These are phyloP conservation scores for Mus spicilegus DNA, from an alignment of 2,113 vertebrate genomes.

Conservation along the genomic window DNA sequence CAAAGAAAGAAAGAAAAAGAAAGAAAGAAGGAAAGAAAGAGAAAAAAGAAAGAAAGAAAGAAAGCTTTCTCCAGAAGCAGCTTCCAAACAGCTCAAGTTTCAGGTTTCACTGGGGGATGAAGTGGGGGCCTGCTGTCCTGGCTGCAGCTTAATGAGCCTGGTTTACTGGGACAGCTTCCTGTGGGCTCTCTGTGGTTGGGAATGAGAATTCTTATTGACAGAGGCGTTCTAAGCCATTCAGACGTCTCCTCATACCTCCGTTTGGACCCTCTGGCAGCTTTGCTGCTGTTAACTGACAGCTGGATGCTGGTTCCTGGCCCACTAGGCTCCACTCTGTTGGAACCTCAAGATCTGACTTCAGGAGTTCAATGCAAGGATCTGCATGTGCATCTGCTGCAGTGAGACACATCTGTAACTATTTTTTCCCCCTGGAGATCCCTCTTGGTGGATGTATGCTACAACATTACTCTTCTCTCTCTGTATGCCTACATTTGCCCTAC, in stretches of 20 bases:
- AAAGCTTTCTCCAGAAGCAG: background rate
- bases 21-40: too few relatives aligned
- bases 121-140: background rate
- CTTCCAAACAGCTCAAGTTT: conserved; percentile 46
- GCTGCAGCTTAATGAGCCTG: conserved; percentile 47
- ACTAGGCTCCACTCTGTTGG: too few relatives aligned
- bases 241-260: background rate
- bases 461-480: background rate
- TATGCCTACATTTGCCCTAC: accelerated
- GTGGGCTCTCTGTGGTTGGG: conserved; percentile 53
- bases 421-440: background rate
- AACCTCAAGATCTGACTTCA: background rate
- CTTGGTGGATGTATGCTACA: background rate
- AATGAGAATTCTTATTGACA: conserved; percentile 53
- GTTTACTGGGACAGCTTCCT: conserved; percentile 73
- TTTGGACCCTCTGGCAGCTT: background rate
- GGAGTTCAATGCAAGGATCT: background rate
- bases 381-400: background rate
- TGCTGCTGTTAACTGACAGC: background rate
- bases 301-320: background rate
- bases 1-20: too few relatives aligned
- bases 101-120: background rate
- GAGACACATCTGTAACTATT: background rate
- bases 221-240: background rate
- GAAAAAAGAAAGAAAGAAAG: background rate